Conservation (phyloP, 2,797 vertebrate species). For the Epinephelus malabaricus region DNA sequence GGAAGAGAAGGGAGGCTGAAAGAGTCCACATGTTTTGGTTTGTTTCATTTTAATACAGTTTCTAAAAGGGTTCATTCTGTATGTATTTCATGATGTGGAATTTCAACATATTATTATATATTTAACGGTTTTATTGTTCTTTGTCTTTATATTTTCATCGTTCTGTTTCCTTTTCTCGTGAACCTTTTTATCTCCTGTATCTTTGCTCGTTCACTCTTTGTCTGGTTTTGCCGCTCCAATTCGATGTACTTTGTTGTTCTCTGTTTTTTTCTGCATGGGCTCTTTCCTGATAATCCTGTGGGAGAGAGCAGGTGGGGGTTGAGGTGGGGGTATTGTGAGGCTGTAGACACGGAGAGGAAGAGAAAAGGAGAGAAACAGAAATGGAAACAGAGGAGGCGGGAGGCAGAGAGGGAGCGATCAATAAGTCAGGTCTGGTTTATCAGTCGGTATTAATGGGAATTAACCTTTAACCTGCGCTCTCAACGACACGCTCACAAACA, state of each 20-base stretch:
- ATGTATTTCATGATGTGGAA: background rate
- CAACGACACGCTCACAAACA: slow-evolving; percentile 52
- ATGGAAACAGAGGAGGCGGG: slow-evolving; percentile 19
- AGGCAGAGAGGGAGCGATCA: slow-evolving; percentile 48
- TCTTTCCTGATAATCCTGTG: background rate
- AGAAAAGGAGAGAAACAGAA: slow-evolving; percentile 5
- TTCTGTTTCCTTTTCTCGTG: background rate
- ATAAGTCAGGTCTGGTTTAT: slow-evolving; percentile 77
- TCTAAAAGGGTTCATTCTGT: background rate
- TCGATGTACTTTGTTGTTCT: no score
- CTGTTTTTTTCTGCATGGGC: background rate
- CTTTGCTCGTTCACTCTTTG: background rate
- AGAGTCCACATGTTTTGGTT: background rate
- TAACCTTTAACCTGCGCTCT: slow-evolving; percentile 62
- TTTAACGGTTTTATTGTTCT: background rate
- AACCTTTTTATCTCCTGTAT: background rate
- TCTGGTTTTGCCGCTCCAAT: no score
- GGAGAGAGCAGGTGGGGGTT: background rate
- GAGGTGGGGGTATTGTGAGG: background rate
- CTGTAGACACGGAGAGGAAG: slow-evolving; percentile 1
- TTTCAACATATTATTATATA: background rate
- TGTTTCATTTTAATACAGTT: background rate
- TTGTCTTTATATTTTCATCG: background rate
- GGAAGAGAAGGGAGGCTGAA: background rate
- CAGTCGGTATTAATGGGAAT: slow-evolving; percentile 73